Conservation (phyloP, 2,888 invertebrate species). For the Hipparchia sbordonii region DNA sequence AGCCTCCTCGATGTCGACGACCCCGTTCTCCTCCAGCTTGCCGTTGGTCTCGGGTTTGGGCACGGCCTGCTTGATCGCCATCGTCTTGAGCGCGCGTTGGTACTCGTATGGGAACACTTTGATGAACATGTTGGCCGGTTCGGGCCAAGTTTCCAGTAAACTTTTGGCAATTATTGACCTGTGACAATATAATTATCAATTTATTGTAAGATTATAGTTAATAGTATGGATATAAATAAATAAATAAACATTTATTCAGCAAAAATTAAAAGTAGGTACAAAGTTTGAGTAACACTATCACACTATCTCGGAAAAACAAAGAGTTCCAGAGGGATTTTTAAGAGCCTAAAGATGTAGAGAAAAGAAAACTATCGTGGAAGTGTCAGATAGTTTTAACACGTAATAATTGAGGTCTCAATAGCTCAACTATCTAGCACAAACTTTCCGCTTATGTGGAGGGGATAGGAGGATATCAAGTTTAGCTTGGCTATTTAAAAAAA, state of each 20-base stretch:
- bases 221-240: no score
- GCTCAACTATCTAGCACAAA: not conserved
- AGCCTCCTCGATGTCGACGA: conserved; percentile 94
- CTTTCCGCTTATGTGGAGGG: no score
- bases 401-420: no score
- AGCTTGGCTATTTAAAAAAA: conserved; percentile 23
- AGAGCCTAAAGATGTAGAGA: no score
- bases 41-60: conserved; percentile 61
- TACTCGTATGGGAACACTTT: conserved; percentile 99
- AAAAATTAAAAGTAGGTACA: no score
- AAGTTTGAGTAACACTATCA: no score
- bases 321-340: no score
- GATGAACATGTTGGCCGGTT: conserved; percentile 89
- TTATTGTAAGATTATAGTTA: no score
- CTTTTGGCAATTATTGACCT: conserved; percentile 91
- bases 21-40: conserved; percentile 63
- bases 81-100: conserved; percentile 91
- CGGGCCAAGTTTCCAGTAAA: conserved; percentile 91
- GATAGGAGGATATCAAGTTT: not conserved
- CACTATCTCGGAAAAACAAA: no score
- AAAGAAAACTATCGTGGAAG: no score
- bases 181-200: conserved; percentile 18
- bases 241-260: no score
- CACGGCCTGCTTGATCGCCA: conserved; percentile 71
- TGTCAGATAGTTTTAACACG: no score